Base-by-base conservation (phyloP, 2,888 invertebrate species). In the Ceriagrion tenellum region DNA sequence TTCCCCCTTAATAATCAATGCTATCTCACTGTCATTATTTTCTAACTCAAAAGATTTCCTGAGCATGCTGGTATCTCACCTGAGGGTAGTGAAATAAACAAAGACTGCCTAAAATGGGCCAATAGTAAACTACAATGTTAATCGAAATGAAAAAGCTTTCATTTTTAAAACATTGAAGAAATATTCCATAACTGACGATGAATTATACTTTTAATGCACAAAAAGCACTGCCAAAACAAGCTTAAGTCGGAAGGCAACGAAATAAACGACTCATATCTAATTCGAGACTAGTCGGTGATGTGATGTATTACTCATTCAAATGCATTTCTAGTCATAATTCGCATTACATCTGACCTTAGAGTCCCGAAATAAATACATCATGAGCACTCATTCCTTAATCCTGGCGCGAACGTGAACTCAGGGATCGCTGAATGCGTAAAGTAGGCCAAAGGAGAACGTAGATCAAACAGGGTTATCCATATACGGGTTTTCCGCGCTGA, bases 21-120 rank as follows among this genome's bases (percentile, higher is more conserved):
- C 47, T 55, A 89, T 81, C 81, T 81, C 35, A 16, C 81, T 81
- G 35, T 35, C 81, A 89, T 89, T 26, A n/a, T 89, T 47, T 89
- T 89, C 89, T 16, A 8, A 89, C n/a, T 89, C 89, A 89, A 89
- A 47, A 89, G 55, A 89, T 89, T 55, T 55, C 55, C 55, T 89
- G 23, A 40, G n/a, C n/a, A 23, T 89, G 47, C 47, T 89, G 89
- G 55, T 89, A 23, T 89, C 89, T 55, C n/a, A 1, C 12, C 30
- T 81, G 35, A 81, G 13, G 35, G 30, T 35, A 13, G 81, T 18
- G 26, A 16, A 16, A 81, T 81, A 81, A 81, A 35, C 81, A 81
- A 35, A 35, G 12, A 35, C 18, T 35, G 13, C 81, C 13, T 35
- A 81, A 81, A 81, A 81, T 81, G 35, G 81, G 35, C 16, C 81